phyloP scores from a whole-genome alignment of 2,113 vertebrate genomes.

The Athene cunicularia region DNA sequence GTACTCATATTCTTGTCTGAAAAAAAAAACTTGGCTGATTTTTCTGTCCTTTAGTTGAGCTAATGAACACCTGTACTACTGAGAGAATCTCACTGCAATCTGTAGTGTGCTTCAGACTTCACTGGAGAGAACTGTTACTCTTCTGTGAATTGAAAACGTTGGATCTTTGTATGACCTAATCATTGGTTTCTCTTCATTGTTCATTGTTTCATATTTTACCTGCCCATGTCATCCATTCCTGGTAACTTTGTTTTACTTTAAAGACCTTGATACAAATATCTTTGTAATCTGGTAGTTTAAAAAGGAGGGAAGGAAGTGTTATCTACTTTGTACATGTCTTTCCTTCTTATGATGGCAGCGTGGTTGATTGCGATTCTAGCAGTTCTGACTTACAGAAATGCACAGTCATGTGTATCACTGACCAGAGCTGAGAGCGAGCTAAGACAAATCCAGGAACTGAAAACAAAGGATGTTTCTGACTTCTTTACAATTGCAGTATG shows the following conservation, averaged over 20 bases:
- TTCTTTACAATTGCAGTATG: background rate
- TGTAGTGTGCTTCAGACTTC: background rate
- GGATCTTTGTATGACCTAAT: background rate
- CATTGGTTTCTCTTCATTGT: background rate
- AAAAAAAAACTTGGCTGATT: background rate
- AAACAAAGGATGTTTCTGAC: background rate
- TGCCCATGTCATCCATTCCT: background rate
- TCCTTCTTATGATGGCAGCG: background rate
- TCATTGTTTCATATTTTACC: background rate
- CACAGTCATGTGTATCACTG: background rate
- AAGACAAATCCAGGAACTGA: background rate
- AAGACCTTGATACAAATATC: background rate
- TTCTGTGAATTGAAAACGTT: background rate
- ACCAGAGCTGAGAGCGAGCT: background rate
- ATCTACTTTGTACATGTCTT: accelerated
- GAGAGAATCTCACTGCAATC: background rate
- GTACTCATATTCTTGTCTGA: background rate
- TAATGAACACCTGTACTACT: background rate
- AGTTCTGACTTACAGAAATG: background rate
- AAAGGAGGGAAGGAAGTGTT: background rate
- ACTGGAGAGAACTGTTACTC: background rate
- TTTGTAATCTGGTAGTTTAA: background rate
- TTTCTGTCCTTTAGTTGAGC: background rate
- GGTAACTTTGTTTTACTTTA: background rate
- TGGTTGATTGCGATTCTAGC: background rate